Evolutionary conservation across 2,888 invertebrate genomes (phyloP), one percentile per base, ranked within the genome.

Genomic region (Tetragonisca angustula): DNA sequence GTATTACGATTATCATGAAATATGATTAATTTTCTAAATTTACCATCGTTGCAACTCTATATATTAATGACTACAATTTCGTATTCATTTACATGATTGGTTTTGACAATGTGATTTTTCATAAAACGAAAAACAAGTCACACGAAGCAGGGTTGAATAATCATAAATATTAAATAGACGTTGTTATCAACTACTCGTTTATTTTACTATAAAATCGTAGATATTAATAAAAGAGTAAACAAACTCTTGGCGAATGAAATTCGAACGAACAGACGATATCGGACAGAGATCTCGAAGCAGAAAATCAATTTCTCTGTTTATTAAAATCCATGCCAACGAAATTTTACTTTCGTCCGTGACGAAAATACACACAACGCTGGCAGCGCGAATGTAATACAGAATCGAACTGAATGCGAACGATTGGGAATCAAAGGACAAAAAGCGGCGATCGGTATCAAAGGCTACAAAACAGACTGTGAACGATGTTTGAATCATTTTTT

Each of bases 401-500:
- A n/a, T 54, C 9, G 19, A 68, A 50, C 49, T 15, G 72, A 21
- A 43, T 49, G 24, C n/a, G 65, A 65, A 24, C 36, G 15, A 54
- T 54, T 19, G 54, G n/a, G 24, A 24, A 15, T 54, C 43, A 52
- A 56, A 52, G 54, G 19, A 43, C 65, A 56, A 54, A 65, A 24
- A 15, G 19, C 24, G 36, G 19, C 13, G 65, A 43, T 4, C 36
- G 21, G 36, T 54, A 75, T 32, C 36, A 61, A 43, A 75, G n/a
- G 54, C 52, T 24, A 24, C 24, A 43, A 52, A 36, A 54, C 54
- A 65, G 61, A 27, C 24, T 36, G 27, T 50, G 65, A 67, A 36
- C 65, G 24, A 75, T 43, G 54, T 36, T 75, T 54, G 74, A 67
- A 75, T 65, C 54, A 65, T 75, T 75, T 67, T 61, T 62, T 54